Conservation (phyloP, 2,113 vertebrate genomes). For the Erythrocebus patas region DNA sequence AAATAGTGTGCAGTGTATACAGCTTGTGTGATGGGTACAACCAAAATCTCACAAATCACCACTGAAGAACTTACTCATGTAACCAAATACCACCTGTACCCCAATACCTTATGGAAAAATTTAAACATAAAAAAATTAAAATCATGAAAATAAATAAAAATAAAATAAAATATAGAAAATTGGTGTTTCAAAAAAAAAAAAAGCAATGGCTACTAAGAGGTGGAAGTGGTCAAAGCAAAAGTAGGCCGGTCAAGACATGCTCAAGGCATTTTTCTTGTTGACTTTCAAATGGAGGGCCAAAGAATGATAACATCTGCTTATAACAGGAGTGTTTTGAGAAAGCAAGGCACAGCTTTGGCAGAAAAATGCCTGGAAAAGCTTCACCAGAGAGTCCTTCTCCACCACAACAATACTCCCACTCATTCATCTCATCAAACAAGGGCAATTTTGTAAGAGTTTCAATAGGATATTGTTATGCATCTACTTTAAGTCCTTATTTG, state of each 20-base stretch:
- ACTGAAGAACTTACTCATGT: too few species aligned
- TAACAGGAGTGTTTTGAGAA: not conserved
- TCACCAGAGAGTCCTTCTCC: not conserved
- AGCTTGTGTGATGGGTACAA: too few species aligned
- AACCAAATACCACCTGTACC: too few species aligned
- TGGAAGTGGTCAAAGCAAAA: not conserved
- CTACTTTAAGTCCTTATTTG: not conserved
- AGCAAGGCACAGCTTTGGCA: not conserved
- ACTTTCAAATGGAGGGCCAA: not conserved
- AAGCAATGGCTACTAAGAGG: not conserved
- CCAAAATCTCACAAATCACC: too few species aligned
- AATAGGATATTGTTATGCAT: not conserved
- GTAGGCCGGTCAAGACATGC: not conserved
- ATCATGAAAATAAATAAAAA: too few species aligned
- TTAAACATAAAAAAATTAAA: too few species aligned
- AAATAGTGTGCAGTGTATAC: too few species aligned
- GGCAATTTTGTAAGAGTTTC: not conserved
- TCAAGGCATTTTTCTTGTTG: not conserved
- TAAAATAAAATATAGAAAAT: too few species aligned
- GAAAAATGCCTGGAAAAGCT: not conserved
- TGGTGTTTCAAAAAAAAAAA: too few species aligned
- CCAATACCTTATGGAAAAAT: too few species aligned
- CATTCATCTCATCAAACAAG: not conserved
- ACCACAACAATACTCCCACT: not conserved
- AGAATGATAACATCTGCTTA: not conserved